These are phyloP conservation scores for Stictonetta naevosa DNA, from an alignment of 2,113 vertebrate species.

Conservation along the genomic window DNA sequence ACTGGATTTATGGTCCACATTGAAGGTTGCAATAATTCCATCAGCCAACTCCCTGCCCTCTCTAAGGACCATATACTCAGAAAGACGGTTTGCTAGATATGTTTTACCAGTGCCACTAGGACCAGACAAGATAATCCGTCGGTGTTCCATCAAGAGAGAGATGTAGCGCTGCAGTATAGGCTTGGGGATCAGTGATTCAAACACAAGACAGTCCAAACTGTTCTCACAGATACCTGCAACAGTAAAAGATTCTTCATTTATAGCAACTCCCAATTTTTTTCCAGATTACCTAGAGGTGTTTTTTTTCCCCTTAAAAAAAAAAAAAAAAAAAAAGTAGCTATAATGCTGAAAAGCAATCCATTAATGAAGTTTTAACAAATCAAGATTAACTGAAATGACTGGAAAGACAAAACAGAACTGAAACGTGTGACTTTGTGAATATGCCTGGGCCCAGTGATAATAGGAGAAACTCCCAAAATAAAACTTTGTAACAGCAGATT, in stretches of 20 bases:
- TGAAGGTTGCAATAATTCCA: conserved; percentile 91
- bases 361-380: not conserved
- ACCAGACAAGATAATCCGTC: conserved; percentile 93
- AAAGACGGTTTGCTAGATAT: conserved; percentile 91
- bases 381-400: not conserved
- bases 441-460: not conserved
- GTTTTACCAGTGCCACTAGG: conserved; percentile 96
- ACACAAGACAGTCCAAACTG: conserved; percentile 91
- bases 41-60: conserved; percentile 86
- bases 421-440: not conserved
- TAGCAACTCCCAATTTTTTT: not conserved
- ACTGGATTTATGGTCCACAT: conserved; percentile 97
- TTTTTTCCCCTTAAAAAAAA: not conserved
- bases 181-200: conserved; percentile 93
- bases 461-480: not conserved
- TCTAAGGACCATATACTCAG: conserved; percentile 85
- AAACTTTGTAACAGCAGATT: not conserved
- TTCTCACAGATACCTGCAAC: conserved; percentile 83
- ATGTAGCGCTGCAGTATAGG: conserved; percentile 94
- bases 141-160: conserved; percentile 90
- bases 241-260: not conserved
- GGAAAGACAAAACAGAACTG: not conserved
- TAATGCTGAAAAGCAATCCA: not conserved
- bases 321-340: too few relatives aligned
- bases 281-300: not conserved